A percentile compares a stretch with the other conserved stretches of the same genome.
These are phyloP conservation scores for Spea multiplicata DNA, from an alignment of 2,113 vertebrate species.

Conservation along the genomic window DNA sequence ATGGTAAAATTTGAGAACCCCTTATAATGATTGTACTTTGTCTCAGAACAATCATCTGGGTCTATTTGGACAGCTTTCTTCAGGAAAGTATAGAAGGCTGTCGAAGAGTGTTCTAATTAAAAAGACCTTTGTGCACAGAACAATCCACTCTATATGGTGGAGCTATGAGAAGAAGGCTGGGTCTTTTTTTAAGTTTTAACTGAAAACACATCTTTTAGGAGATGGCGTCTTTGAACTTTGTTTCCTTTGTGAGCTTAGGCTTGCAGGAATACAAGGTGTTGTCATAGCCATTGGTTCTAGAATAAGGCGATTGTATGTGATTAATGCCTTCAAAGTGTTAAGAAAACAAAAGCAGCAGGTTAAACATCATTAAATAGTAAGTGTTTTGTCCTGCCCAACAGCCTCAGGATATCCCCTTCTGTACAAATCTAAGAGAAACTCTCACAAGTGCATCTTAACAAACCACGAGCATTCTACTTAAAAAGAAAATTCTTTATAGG, in stretches of 20 bases:
- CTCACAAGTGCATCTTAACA: conserved; percentile 38
- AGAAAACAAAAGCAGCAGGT: conserved; percentile 61
- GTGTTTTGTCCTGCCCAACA: conserved; percentile 50
- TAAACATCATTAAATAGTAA: conserved; percentile 53
- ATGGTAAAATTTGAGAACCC: neutral
- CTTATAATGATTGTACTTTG: conserved; percentile 6
- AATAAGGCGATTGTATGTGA: conserved; percentile 59
- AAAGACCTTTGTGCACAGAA: conserved; percentile 38
- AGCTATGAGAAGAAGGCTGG: conserved; percentile 52
- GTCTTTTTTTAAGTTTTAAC: conserved; percentile 51
- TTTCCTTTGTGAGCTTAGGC: conserved; percentile 57
- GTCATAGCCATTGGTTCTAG: conserved; percentile 54
- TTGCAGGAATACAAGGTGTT: conserved; percentile 56
- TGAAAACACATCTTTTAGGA: conserved; percentile 55
- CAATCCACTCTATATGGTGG: conserved; percentile 53
- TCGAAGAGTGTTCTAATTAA: conserved; percentile 58
- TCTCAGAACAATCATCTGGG: conserved; percentile 17
- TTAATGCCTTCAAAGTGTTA: conserved; percentile 63
- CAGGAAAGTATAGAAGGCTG: conserved; percentile 32
- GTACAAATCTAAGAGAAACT: conserved; percentile 25
- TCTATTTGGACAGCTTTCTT: conserved; percentile 38
- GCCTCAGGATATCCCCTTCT: conserved; percentile 49
- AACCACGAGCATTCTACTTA: conserved; percentile 1
- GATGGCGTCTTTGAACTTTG: conserved; percentile 51
- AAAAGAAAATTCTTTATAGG: neutral